Percentiles rank a stretch among this genome's conserved stretches.
phyloP scores from a whole-genome alignment of 2,113 vertebrate genomes.

The Spea bombifrons region DNA sequence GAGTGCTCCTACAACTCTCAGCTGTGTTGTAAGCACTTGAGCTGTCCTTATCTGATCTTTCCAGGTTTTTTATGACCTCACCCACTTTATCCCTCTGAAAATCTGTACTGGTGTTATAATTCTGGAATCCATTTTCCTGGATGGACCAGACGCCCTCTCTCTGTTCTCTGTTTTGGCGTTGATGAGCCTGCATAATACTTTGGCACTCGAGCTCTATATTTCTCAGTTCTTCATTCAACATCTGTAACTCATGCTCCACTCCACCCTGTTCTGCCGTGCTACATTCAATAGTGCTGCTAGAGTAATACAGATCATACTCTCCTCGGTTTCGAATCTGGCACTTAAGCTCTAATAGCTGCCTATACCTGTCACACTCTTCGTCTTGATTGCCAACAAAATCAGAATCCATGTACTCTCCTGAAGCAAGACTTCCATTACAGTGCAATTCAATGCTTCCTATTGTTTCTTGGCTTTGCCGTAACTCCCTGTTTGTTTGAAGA shows the following conservation, averaged over 20 bases:
- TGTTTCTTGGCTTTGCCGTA: slow-evolving; percentile 61
- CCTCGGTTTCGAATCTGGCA: slow-evolving; percentile 89
- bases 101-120: slow-evolving; percentile 67
- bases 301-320: slow-evolving; percentile 90
- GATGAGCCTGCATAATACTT: slow-evolving; percentile 93
- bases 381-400: slow-evolving; percentile 65
- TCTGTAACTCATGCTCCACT: slow-evolving; percentile 85
- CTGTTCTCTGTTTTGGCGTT: slow-evolving; percentile 73
- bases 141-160: slow-evolving; percentile 70
- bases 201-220: slow-evolving; percentile 95
- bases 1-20: slow-evolving; percentile 90
- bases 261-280: slow-evolving; percentile 76
- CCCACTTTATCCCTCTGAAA: slow-evolving; percentile 70
- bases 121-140: slow-evolving; percentile 69
- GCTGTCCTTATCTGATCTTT: slow-evolving; percentile 95
- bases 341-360: slow-evolving; percentile 90
- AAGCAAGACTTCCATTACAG: slow-evolving; percentile 65
- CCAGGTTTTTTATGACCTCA: slow-evolving; percentile 82
- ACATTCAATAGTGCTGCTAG: slow-evolving; percentile 83
- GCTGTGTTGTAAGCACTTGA: slow-evolving; percentile 96
- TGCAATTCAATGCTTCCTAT: slow-evolving; percentile 62
- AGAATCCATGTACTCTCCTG: slow-evolving; percentile 66
- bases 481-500: slow-evolving; percentile 66
- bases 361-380: slow-evolving; percentile 82
- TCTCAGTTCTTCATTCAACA: slow-evolving; percentile 92